These are phyloP conservation scores for Saccostrea cuccullata DNA, from an alignment of 1,140 invertebrate species.

Conservation along the genomic window DNA sequence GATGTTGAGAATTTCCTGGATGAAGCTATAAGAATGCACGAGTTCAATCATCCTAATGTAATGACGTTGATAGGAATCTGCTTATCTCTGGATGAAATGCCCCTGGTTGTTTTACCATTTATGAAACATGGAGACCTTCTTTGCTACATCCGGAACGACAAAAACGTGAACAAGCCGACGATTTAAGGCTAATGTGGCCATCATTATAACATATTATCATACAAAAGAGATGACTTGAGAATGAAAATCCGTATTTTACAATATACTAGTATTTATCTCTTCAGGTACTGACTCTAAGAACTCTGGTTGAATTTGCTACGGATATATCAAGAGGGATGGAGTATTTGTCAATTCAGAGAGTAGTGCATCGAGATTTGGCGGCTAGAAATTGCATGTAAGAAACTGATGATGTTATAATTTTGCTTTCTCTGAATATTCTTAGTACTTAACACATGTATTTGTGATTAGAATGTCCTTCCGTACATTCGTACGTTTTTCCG, in stretches of 20 bases:
- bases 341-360: slow-evolving; percentile 88
- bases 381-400: slow-evolving; percentile 86
- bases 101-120: slow-evolving; percentile 79
- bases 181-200: no score
- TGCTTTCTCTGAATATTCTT: background rate
- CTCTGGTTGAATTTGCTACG: slow-evolving; percentile 79
- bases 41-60: slow-evolving; percentile 80
- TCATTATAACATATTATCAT: no score
- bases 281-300: slow-evolving; percentile 79
- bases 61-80: slow-evolving; percentile 79
- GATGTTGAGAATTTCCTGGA: slow-evolving; percentile 78
- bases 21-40: slow-evolving; percentile 81
- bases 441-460: no score
- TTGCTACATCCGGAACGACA: slow-evolving; percentile 78
- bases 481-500: no score
- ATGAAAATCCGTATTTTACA: no score
- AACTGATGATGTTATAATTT: background rate
- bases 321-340: slow-evolving; percentile 92
- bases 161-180: slow-evolving; percentile 71
- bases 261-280: no score
- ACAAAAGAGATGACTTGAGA: no score
- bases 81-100: slow-evolving; percentile 77
- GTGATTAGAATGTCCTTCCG: no score
- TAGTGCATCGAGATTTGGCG: slow-evolving; percentile 93
- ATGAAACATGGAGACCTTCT: slow-evolving; percentile 80